Base-by-base conservation (phyloP, 2,888 invertebrate species). In the Yponomeuta plumbellus region DNA sequence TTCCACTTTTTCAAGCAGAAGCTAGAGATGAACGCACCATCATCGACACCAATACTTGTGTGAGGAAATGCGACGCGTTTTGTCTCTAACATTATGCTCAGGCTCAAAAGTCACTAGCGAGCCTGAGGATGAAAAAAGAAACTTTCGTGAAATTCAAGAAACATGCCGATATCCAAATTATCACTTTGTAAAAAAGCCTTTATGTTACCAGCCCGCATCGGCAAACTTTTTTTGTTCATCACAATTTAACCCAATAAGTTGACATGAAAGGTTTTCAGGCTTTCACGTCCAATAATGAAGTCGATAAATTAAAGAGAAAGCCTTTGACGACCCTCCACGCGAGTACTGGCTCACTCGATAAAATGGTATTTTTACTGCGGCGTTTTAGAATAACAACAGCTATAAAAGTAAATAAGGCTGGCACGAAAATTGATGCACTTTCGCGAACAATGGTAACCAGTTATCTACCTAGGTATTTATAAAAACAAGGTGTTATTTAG, bases 201-300 rank as follows among this genome's bases (percentile, higher is more conserved):
- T 8, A 52, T 52, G 13, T 17, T 52, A 52, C 34, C 1, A 61
- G 21, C 34, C 61, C 61, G 23, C 20, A 61, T 6, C 11, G 21
- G 1, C 13, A 2, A 39, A 17, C 61, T 61, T 34, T 61, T 34
- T 34, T 61, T 61, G 21, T 5, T 11, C n/a, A 23, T 20, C n/a
- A 61, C 26, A 34, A 23, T 52, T 52, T 52, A 52, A 59, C 26
- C 59, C 59, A 66, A 66, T 66, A 66, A 66, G 26, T 20, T 66
- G 56, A 56, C 66, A 56, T 59, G 23, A 59, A 66, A 66, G 66
- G n/a, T 22, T 34, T 66, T 22, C 61, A 61, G 61, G 66, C 66
- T 34, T 52, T 66, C 66, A 11, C 22, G 39, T 65, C 63, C 66
- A 66, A 68, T 68, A 66, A 68, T 64, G 68, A 64, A 66, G 66